Base-by-base conservation (phyloP, 2,797 vertebrate species). In the Crenuchus spilurus region DNA sequence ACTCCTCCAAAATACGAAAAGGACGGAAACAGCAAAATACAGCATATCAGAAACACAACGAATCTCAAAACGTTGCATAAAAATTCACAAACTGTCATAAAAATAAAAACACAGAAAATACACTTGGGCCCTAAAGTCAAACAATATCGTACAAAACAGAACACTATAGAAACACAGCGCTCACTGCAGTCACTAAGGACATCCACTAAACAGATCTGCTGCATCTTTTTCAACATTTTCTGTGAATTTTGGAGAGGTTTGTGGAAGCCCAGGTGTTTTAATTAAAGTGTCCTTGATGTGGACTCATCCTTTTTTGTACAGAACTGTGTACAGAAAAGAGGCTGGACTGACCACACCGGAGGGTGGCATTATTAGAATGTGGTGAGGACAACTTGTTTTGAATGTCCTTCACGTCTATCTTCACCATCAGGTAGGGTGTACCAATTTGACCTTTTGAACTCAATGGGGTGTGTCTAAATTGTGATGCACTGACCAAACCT, bases 41-140 rank as follows among this genome's bases (percentile, higher is more conserved):
- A 65, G 63, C 28, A 65, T 28, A 35, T 49, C 44, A 14, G 37
- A 55, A 62, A 42, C 35, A 60, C 65, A 70, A 57, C 18, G 13
- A 64, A 70, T 49, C 20, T 66, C 26, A 51, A 55, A 57, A 74
- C 33, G 44, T 31, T 58, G 60, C 60, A 70, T 63, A 64, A 57
- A 71, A 49, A 44, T 88, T n/a, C 87, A 89, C 87, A 90, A 87
- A 91, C 88, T 83, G 87, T 90, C 87, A 90, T 88, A 88, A 77
- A 31, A 61, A 72, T 31, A 87, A 76, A 85, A 88, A 88, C 84
- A 84, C 87, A 90, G 78, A 85, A 82, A 90, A 90, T 80, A 91
- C 87, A 89, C 83, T 84, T 88, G 88, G 85, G 91, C 89, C 89
- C 88, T 85, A 88, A 68, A 90, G 90, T 90, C 84, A 89, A 39